Evolutionary conservation across 2,797 vertebrate genomes (phyloP).

Genomic region (Darevskia nairensis): DNA sequence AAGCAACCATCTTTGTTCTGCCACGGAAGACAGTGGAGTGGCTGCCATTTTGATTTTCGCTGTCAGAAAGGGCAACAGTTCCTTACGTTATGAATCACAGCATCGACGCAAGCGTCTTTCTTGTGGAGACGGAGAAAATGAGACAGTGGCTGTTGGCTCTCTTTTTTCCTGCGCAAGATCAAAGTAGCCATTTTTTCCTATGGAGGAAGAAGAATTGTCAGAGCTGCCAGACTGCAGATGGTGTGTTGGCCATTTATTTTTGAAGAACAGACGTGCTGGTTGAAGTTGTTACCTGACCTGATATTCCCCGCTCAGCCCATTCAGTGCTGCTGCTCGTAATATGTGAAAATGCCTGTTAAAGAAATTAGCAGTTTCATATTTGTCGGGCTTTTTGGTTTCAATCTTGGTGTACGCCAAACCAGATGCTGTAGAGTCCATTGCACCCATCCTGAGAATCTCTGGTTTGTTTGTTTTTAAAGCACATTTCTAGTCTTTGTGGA

Average conservation of each 20-base stretch:
- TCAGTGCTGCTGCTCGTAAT: neutral
- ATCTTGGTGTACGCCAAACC: neutral
- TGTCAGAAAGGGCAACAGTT: neutral
- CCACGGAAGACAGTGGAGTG: too few species aligned
- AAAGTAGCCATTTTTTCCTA: neutral
- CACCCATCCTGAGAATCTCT: neutral
- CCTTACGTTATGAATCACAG: neutral
- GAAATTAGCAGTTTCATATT: neutral
- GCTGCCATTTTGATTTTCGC: constrained; percentile 6
- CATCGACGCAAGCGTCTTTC: neutral
- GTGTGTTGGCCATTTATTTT: neutral
- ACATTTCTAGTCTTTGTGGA: neutral
- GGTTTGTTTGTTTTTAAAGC: neutral
- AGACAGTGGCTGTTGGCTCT: neutral
- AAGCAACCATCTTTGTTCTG: neutral
- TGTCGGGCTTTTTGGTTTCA: neutral
- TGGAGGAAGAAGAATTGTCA: neutral
- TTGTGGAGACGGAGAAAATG: neutral
- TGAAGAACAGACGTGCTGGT: neutral
- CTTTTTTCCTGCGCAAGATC: neutral
- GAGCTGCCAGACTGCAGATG: neutral
- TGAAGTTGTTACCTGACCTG: neutral
- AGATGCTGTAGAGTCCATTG: neutral
- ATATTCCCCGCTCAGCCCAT: neutral
- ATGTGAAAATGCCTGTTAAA: neutral